A percentile compares a stretch with the other conserved stretches of the same genome.
Evolutionary conservation across 2,888 invertebrate species (phyloP).

Genomic region (Cactoblastis cactorum): DNA sequence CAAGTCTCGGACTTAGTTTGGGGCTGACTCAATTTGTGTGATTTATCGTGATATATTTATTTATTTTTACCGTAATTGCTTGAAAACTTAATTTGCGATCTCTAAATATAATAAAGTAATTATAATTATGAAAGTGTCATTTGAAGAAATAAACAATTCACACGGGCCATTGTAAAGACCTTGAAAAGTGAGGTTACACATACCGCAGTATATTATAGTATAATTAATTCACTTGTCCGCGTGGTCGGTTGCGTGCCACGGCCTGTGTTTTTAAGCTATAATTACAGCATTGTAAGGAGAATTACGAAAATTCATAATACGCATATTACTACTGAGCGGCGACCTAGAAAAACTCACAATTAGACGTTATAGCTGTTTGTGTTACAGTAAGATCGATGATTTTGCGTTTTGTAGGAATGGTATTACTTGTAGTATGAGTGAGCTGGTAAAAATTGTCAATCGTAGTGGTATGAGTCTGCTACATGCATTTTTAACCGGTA

Average conservation of each 20-base stretch:
- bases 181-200: conserved; percentile 53
- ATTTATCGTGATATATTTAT: too few species aligned
- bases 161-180: conserved; percentile 40
- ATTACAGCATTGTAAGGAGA: conserved; percentile 52
- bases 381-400: conserved; percentile 24
- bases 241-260: conserved; percentile 51
- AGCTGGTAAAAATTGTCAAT: too few species aligned
- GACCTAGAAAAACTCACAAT: conserved; percentile 52
- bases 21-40: too few species aligned
- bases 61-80: not conserved
- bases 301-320: conserved; percentile 49
- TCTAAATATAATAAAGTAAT: not conserved
- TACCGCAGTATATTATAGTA: conserved; percentile 38
- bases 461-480: too few species aligned
- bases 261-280: conserved; percentile 48
- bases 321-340: conserved; percentile 31
- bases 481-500: too few species aligned
- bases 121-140: conserved; percentile 5
- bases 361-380: conserved; percentile 32
- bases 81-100: not conserved
- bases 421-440: too few species aligned
- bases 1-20: too few species aligned
- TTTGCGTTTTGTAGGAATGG: conserved; percentile 12
- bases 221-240: conserved; percentile 57
- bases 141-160: conserved; percentile 22